Evolutionary conservation across 1,140 invertebrate species (phyloP), one percentile per base, ranked within the genome.

Genomic region (Cheumatopsyche charites): DNA sequence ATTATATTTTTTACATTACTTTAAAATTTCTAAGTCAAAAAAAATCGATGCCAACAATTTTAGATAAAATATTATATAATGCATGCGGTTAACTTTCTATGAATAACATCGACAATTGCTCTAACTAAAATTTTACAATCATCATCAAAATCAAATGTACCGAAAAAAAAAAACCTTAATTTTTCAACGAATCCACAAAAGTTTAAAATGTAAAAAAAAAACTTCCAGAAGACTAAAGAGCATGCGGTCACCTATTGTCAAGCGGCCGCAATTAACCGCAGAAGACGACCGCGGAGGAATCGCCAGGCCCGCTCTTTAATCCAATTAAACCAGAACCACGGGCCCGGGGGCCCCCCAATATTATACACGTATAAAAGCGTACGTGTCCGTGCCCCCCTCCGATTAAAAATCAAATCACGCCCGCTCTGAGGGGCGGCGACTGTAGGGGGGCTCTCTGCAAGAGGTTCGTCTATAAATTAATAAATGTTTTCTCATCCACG

Each of bases 401-500:
- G 71, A 75, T 75, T 75, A 75, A 73, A 75, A 75, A 71, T 67
- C 74, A 75, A 75, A 75, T 75, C 74, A 75, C 74, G 74, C 65
- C 63, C 4, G 13, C 70, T 19, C 23, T 49, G 15, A 36, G 43
- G 58, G 17, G 72, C 13, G 21, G 55, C 4, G 1, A 55, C 11
- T 6, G 55, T 11, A 58, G 17, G 55, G 21, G 0, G 4, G 23
- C 1, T 55, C 11, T 9, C 17, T 55, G 43, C n/a, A 62, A 66
- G 66, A 29, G 70, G 67, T 62, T 75, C 72, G 65, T 75, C 74
- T 75, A 75, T 75, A 75, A 75, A 75, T 75, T 75, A 75, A 75
- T 75, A 75, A 75, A 75, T 73, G 72, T 75, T 72, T 75, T 75
- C 74, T 75, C 74, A 75, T 75, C 74, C 74, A 75, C 74, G 74